Percentiles rank a stretch among this genome's conserved stretches.
Evolutionary conservation across 2,113 vertebrate genomes (phyloP).

Genomic region (Calcarius ornatus): DNA sequence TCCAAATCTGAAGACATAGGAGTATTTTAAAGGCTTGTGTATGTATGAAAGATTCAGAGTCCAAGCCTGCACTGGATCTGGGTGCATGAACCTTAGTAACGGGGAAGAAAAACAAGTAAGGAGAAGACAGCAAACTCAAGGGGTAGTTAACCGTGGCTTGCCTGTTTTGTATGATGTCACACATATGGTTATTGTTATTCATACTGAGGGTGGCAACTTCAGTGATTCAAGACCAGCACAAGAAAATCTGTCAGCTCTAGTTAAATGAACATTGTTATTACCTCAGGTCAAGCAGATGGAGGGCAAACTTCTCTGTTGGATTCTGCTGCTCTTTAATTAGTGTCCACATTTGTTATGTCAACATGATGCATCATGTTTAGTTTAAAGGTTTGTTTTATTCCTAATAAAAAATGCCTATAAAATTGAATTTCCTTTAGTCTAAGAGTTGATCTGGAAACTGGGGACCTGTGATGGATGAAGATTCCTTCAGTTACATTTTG

Average conservation of each 20-base stretch:
- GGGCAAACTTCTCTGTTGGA: conserved; percentile 79
- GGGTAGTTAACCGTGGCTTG: background rate
- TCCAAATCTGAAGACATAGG: background rate
- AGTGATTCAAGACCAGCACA: conserved; percentile 69
- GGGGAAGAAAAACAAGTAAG: background rate
- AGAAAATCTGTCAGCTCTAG: conserved; percentile 80
- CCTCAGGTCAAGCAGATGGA: conserved; percentile 84
- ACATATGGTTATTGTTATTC: conserved; percentile 68
- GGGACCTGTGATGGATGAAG: background rate
- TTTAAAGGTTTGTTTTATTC: conserved; percentile 64
- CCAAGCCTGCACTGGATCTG: background rate
- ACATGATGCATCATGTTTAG: conserved; percentile 70
- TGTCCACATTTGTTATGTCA: conserved; percentile 85
- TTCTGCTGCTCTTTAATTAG: conserved; percentile 81
- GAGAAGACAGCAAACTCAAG: background rate
- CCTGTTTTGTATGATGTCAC: conserved; percentile 69
- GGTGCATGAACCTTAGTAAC: background rate
- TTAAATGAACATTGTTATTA: conserved; percentile 80
- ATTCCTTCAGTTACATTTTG: background rate
- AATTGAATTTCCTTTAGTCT: conserved; percentile 68
- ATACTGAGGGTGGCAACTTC: conserved; percentile 68
- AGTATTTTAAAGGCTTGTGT: background rate
- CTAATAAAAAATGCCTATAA: conserved; percentile 69
- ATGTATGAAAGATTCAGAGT: background rate
- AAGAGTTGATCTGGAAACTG: conserved; percentile 43